Evolutionary conservation across 1,140 invertebrate species (phyloP), one percentile per base, ranked within the genome.

Genomic region (Rhagoletis zephyria): DNA sequence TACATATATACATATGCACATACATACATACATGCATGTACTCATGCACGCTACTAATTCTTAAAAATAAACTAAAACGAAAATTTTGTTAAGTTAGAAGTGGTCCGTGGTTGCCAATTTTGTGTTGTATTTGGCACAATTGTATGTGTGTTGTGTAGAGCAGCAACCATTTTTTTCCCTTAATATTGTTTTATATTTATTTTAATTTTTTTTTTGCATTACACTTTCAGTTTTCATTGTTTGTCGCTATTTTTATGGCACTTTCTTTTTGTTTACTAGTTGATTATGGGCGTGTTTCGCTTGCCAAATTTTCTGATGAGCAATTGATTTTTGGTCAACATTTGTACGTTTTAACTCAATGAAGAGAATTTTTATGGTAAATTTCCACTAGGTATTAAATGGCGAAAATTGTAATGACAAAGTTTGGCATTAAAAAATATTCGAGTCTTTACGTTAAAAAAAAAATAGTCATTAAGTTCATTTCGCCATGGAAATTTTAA

Each of bases 191-290:
- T 65, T 70, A 16, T 48, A 16, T 45, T 6, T 4, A 45, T 48
- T 16, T 74, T 45, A 10, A 0, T 74, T 74, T 0, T 70, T 70
- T 45, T 16, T 70, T 14, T 3, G 42, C 40, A 40, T 4, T 70
- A 70, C 67, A 70, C 42, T 74, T 74, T 74, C 42, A 45, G 14
- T 74, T 74, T 74, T 48, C 67, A 74, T 74, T 74, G 67, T 74
- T 14, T 74, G 40, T 42, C 67, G 67, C 67, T 74, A 74, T 74
- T 74, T 74, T 74, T 48, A 74, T 74, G 48, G 40, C 67, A 74
- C 67, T 74, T 74, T 74, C 67, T 16, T 74, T 74, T 74, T n/a
- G 40, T 74, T 48, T 74, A 4, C 67, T 14, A 74, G 10, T 48
- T 45, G 4, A 74, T 74, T 74, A n/a, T 16, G 2, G 42, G 67